Conservation (phyloP, 1,140 invertebrate species). For the Goniozus legneri region DNA sequence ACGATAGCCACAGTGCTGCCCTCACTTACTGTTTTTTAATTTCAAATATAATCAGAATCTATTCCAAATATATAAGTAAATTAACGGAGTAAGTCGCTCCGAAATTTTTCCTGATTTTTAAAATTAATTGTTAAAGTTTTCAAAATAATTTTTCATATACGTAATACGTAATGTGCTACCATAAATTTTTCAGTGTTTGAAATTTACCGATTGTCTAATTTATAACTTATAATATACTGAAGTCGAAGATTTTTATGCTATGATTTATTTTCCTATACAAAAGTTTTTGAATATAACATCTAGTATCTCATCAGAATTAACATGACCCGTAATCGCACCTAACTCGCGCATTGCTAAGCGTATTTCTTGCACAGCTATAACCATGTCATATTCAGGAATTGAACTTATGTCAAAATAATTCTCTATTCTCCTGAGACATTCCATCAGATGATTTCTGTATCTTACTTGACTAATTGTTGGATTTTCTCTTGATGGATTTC, state of each 20-base stretch:
- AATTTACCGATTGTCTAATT: too few species aligned
- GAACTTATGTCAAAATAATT: slow-evolving; percentile 53
- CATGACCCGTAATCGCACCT: slow-evolving; percentile 73
- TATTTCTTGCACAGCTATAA: slow-evolving; percentile 68
- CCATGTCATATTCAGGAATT: slow-evolving; percentile 57
- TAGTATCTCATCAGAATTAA: slow-evolving; percentile 74
- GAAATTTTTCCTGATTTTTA: too few species aligned
- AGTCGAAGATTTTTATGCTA: neutral
- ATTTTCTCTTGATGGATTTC: slow-evolving; percentile 60
- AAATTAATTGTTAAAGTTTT: too few species aligned
- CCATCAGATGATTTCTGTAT: slow-evolving; percentile 61
- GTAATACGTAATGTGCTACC: too few species aligned
- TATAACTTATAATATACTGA: too few species aligned
- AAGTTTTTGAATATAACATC: slow-evolving; percentile 83
- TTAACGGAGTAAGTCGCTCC: too few species aligned
- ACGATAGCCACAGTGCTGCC: too few species aligned
- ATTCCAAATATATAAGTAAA: too few species aligned
- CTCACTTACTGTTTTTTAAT: too few species aligned
- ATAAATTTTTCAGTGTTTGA: too few species aligned
- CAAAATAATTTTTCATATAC: too few species aligned
- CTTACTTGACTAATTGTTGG: slow-evolving; percentile 64
- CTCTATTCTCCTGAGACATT: slow-evolving; percentile 55
- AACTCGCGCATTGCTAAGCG: slow-evolving; percentile 64
- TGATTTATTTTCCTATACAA: slow-evolving; percentile 86
- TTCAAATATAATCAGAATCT: too few species aligned